Conservation (phyloP, 2,797 vertebrate genomes). For the Thalassophryne amazonica region DNA sequence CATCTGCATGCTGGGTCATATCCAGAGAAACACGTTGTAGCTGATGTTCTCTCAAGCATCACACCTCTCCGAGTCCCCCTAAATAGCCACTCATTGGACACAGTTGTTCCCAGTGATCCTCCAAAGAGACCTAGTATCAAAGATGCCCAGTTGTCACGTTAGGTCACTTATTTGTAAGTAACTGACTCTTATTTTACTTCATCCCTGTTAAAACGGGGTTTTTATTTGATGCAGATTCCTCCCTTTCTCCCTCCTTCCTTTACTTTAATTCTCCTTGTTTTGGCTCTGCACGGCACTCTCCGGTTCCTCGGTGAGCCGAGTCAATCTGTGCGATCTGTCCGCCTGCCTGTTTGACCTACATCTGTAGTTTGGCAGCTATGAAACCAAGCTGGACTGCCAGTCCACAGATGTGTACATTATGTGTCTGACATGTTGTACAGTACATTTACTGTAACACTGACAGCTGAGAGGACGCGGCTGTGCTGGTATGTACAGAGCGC, state of each 20-base stretch:
- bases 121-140: too few species aligned
- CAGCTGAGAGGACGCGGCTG: conserved; percentile 35
- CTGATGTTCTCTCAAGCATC: too few species aligned
- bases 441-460: conserved; percentile 16
- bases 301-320: conserved; percentile 23
- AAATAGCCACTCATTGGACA: too few species aligned
- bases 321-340: conserved; percentile 14
- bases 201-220: neutral
- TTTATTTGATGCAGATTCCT: neutral
- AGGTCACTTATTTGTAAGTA: too few species aligned
- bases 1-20: too few species aligned
- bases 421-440: neutral
- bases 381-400: conserved; percentile 2
- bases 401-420: conserved; percentile 6
- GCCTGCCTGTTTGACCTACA: conserved; percentile 51
- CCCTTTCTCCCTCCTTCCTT: neutral
- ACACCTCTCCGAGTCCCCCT: too few species aligned
- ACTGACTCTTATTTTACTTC: neutral
- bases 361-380: conserved; percentile 44
- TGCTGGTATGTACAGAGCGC: conserved; percentile 24
- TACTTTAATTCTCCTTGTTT: neutral
- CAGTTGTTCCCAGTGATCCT: too few species aligned
- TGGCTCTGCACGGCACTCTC: conserved; percentile 9
- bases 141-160: too few species aligned
- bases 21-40: too few species aligned